phyloP scores from a whole-genome alignment of 2,888 invertebrate species.

The Flabesymbios commensalis region DNA sequence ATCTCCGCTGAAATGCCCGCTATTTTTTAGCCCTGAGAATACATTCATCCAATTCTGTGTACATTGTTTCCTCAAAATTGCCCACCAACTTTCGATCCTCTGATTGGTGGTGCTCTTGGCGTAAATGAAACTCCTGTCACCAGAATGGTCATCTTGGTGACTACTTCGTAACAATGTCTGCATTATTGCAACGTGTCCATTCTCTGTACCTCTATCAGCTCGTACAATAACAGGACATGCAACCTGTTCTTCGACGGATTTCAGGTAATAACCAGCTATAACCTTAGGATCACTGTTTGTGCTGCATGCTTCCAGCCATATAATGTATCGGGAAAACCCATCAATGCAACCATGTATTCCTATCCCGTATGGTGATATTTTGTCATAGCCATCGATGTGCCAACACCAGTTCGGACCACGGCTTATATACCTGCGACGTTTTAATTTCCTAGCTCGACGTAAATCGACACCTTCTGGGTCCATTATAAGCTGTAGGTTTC shows the following conservation, averaged over 20 bases:
- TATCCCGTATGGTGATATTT: slow-evolving; percentile 34
- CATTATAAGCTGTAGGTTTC: not conserved
- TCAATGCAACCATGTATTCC: slow-evolving; percentile 36
- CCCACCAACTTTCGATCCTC: slow-evolving; percentile 9
- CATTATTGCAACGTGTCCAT: not conserved
- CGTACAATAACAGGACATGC: not conserved
- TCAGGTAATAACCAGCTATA: slow-evolving; percentile 13
- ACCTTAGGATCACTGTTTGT: slow-evolving; percentile 31
- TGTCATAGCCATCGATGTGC: slow-evolving; percentile 38
- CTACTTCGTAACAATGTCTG: not conserved
- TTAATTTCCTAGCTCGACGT: slow-evolving; percentile 9
- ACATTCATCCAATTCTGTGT: slow-evolving; percentile 3
- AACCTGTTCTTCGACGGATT: not conserved
- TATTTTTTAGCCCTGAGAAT: not conserved
- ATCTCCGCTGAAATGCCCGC: not conserved
- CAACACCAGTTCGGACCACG: slow-evolving; percentile 32
- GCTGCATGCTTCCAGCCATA: slow-evolving; percentile 32
- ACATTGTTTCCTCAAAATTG: not conserved
- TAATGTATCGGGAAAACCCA: slow-evolving; percentile 30
- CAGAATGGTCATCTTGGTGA: too few species aligned
- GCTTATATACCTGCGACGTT: slow-evolving; percentile 21
- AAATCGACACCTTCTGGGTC: not conserved
- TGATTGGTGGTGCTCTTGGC: too few species aligned
- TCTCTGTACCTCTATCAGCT: not conserved
- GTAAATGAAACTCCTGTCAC: too few species aligned